Conservation (phyloP, 1,140 invertebrate species). For the Drosophila sp. region DNA sequence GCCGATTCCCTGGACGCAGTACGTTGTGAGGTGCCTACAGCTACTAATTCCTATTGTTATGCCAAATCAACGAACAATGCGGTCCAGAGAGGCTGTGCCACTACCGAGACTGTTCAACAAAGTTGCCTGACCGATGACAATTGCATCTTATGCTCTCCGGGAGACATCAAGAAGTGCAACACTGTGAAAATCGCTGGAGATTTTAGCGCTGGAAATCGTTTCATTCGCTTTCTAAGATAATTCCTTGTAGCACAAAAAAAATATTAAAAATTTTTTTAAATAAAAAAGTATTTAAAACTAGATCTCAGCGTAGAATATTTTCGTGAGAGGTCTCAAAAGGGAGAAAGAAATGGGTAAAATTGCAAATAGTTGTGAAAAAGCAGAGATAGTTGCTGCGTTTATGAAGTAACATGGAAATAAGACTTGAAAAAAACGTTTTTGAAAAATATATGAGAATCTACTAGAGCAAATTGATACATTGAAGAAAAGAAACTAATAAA, state of each 20-base stretch:
- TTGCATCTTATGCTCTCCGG: slow-evolving; percentile 69
- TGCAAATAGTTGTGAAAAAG: too few species aligned
- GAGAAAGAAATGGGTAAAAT: too few species aligned
- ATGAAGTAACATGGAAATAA: too few species aligned
- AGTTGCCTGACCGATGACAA: slow-evolving; percentile 64
- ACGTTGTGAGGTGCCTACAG: slow-evolving; percentile 59
- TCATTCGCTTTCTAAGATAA: slow-evolving; percentile 54
- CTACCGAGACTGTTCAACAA: slow-evolving; percentile 59
- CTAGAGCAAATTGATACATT: too few species aligned
- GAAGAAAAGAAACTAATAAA: too few species aligned
- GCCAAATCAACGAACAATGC: slow-evolving; percentile 52
- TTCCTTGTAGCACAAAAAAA: not conserved
- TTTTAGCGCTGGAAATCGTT: slow-evolving; percentile 45
- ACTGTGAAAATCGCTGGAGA: slow-evolving; percentile 44
- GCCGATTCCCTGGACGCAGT: slow-evolving; percentile 34
- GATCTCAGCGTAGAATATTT: too few species aligned
- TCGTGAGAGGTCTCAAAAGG: too few species aligned
- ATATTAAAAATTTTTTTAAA: not conserved
- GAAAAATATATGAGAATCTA: too few species aligned
- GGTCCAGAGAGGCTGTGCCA: slow-evolving; percentile 65
- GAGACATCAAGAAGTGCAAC: slow-evolving; percentile 67
- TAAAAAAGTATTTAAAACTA: not conserved
- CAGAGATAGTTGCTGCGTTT: too few species aligned
- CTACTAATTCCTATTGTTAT: slow-evolving; percentile 74
- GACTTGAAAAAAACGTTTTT: too few species aligned